These are phyloP conservation scores for Neoarius graeffei DNA, from an alignment of 2,113 vertebrate genomes.

Conservation along the genomic window DNA sequence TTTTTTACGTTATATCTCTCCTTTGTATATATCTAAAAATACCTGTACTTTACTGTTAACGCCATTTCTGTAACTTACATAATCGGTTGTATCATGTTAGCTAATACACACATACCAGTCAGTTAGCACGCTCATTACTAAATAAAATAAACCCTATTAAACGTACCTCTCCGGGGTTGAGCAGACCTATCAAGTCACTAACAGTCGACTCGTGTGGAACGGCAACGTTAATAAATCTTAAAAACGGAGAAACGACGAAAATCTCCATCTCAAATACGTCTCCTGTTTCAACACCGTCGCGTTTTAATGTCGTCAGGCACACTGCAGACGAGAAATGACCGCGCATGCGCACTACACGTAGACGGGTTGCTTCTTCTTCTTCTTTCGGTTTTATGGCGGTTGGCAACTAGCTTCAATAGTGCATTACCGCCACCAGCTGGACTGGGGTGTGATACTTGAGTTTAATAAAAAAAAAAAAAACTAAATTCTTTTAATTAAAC, in stretches of 20 bases:
- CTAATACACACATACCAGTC: not conserved
- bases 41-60: too few species aligned
- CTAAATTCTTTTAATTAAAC: too few species aligned
- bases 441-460: too few species aligned
- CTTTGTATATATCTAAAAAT: too few species aligned
- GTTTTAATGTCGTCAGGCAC: not conserved
- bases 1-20: not conserved
- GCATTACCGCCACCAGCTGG: too few species aligned
- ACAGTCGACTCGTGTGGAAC: constrained; percentile 58
- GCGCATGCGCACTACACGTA: constrained; percentile 3
- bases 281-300: not conserved
- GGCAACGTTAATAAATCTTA: not conserved
- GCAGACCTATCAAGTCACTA: constrained; percentile 56
- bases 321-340: not conserved
- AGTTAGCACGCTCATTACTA: not conserved
- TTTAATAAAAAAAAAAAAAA: too few species aligned
- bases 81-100: too few species aligned
- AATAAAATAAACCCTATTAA: not conserved
- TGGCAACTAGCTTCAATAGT: too few species aligned
- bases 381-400: too few species aligned
- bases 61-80: too few species aligned
- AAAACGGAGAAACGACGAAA: constrained; percentile 51
- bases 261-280: constrained; percentile 64
- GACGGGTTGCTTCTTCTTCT: too few species aligned
- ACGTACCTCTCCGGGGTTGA: constrained; percentile 60